Evolutionary conservation across 2,888 invertebrate species (phyloP), one percentile per base, ranked within the genome.

Genomic region (Scaptomyza cyrtandrae): DNA sequence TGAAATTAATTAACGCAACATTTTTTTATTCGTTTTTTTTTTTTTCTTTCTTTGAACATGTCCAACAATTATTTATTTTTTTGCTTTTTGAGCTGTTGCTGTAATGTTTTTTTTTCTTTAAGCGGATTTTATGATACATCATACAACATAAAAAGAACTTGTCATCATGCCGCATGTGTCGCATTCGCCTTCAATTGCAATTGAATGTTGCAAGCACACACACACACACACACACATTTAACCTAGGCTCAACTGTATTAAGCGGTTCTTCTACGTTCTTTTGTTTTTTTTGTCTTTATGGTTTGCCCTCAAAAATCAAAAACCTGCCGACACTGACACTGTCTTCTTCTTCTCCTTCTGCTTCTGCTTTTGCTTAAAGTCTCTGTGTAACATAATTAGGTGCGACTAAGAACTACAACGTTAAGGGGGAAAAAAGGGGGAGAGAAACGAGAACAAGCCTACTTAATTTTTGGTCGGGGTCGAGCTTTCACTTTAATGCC

Each of bases 1-100:
- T 69, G 56, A 86, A 83, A 83, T 81, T 83, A 86, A 81, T 81
- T 81, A 83, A 83, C 80, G 80, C 73, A 67, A 70, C 55, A 53
- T 55, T 69, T 7, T 41, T 16, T 41, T 41, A 4, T 14, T 39
- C 2, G 5, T 24, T 44, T 9, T 16, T 45, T 1, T 6, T 60
- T 35, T 13, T 6, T 37, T n/a, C n/a, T 37, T 0, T 37, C 54
- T 67, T 54, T 48, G 52, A 57, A 57, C 49, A 60, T 60, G 64
- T 35, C 31, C 31, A 31, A 54, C 53, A 55, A 14, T 39, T 39
- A 14, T 41, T 71, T 53, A 13, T 60, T 45, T 58, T 57, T 29
- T 11, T 37, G 44, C 56, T 16, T 31, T 54, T 58, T 52, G 58
- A 19, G 19, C 19, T 19, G 2, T 57, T 45, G 54, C 43, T 54